A percentile compares a stretch with the other conserved stretches of the same genome.
phyloP scores from a whole-genome alignment of 2,113 vertebrate genomes.

The Malurus melanocephalus region DNA sequence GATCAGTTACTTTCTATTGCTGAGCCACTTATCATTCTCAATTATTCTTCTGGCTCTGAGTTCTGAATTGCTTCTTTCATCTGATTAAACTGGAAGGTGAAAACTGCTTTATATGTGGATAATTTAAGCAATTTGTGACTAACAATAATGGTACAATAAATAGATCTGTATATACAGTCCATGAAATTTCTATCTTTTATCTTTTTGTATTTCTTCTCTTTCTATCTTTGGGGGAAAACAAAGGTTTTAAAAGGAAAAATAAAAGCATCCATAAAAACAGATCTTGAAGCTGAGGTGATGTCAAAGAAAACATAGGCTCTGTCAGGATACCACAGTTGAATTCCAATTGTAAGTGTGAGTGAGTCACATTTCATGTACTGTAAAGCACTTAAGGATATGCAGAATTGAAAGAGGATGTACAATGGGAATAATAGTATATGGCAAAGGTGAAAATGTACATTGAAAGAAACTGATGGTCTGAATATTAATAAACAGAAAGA shows the following conservation, averaged over 20 bases:
- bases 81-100: neutral
- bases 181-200: neutral
- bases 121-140: neutral
- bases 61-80: neutral
- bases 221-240: neutral
- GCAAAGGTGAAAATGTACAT: neutral
- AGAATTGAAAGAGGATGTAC: constrained; percentile 9
- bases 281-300: neutral
- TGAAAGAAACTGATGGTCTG: neutral
- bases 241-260: neutral
- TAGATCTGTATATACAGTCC: neutral
- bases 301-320: neutral
- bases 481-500: constrained; percentile 24
- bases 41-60: neutral
- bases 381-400: constrained; percentile 1
- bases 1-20: neutral
- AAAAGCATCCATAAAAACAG: neutral
- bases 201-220: neutral
- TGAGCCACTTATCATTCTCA: neutral
- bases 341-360: neutral
- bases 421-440: constrained; percentile 19
- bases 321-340: neutral
- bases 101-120: neutral
- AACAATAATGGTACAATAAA: neutral
- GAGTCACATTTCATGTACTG: constrained; percentile 3